phyloP scores from a whole-genome alignment of 2,888 invertebrate genomes.

The Drosophila lacicola region DNA sequence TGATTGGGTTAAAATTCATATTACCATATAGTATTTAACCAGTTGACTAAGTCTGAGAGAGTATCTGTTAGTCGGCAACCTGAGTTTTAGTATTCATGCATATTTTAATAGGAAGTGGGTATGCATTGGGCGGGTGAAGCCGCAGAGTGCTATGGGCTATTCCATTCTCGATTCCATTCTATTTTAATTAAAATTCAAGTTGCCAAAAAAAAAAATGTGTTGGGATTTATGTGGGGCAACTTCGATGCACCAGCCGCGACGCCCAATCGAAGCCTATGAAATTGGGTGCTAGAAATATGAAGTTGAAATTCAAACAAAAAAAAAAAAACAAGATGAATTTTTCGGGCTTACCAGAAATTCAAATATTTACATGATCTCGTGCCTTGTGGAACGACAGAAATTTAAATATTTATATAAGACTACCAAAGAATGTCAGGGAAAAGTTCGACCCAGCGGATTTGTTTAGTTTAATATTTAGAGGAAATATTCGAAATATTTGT shows the following conservation, averaged over 20 bases:
- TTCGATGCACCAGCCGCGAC: constrained; percentile 51
- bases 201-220: constrained; percentile 64
- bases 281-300: constrained; percentile 58
- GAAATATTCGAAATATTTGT: not conserved
- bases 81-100: not conserved
- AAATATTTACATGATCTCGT: constrained; percentile 16
- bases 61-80: constrained; percentile 15
- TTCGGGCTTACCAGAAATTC: constrained; percentile 30
- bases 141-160: constrained; percentile 5
- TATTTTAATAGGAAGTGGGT: constrained; percentile 29
- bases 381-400: constrained; percentile 1
- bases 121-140: constrained; percentile 5
- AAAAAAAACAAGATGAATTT: not conserved
- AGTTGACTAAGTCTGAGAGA: not conserved
- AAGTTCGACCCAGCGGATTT: constrained; percentile 8
- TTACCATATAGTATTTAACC: no score
- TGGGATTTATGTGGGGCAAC: constrained; percentile 65
- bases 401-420: constrained; percentile 23
- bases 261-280: constrained; percentile 47
- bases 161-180: constrained; percentile 56
- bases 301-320: constrained; percentile 21
- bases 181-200: constrained; percentile 76
- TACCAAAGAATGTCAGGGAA: constrained; percentile 14
- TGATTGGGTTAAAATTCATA: not conserved
- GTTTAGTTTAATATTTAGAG: not conserved